Percentiles rank a stretch among this genome's conserved stretches.
These are phyloP conservation scores for Brienomyrus brachyistius DNA, from an alignment of 2,113 vertebrate genomes.

Conservation along the genomic window DNA sequence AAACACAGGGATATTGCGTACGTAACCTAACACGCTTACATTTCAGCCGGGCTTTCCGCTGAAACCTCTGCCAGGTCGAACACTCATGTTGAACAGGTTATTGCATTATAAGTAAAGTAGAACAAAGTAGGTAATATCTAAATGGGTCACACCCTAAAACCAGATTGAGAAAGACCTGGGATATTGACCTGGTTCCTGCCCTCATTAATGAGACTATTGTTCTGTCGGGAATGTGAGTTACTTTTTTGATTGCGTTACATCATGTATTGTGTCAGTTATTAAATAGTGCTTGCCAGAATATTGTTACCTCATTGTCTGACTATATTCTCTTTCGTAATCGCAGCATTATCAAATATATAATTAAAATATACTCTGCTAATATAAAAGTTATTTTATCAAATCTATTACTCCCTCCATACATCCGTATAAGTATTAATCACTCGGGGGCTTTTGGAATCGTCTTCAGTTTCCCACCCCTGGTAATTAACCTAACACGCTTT, in stretches of 20 bases:
- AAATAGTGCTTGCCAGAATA: not conserved
- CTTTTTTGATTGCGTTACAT: not conserved
- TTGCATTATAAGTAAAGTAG: slow-evolving; percentile 52
- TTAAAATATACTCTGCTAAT: not conserved
- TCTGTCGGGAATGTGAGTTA: slow-evolving; percentile 25
- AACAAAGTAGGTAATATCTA: slow-evolving; percentile 45
- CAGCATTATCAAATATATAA: not conserved
- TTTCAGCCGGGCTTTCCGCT: not conserved
- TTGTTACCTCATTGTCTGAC: not conserved
- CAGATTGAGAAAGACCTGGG: slow-evolving; percentile 29
- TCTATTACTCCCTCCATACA: not conserved
- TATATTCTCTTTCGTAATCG: not conserved
- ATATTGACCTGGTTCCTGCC: slow-evolving; percentile 33
- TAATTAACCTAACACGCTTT: not conserved
- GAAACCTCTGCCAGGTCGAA: not conserved
- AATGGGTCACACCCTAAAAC: slow-evolving; percentile 54
- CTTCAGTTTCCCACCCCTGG: not conserved
- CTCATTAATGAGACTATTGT: slow-evolving; percentile 34
- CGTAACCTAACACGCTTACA: not conserved
- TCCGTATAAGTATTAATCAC: not conserved
- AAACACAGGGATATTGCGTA: not conserved
- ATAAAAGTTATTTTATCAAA: not conserved
- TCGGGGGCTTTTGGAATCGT: not conserved
- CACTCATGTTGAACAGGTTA: slow-evolving; percentile 30
- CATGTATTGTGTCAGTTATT: not conserved